A percentile compares a stretch with the other conserved stretches of the same genome.
These are phyloP conservation scores for Embidobia sp. DNA, from an alignment of 2,888 invertebrate genomes.

Conservation along the genomic window DNA sequence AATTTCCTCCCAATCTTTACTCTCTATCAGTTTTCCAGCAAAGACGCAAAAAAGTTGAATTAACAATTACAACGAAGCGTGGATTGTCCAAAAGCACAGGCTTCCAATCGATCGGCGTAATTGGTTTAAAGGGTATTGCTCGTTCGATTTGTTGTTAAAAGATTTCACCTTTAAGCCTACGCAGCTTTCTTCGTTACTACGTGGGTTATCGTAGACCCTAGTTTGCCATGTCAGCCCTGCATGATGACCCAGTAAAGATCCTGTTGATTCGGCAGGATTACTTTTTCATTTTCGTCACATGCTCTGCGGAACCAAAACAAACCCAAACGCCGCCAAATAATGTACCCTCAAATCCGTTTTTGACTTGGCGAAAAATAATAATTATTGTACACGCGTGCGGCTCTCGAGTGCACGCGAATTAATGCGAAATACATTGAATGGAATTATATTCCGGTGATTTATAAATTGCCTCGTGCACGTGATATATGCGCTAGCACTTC, in stretches of 20 bases:
- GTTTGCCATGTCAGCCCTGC: slow-evolving; percentile 64
- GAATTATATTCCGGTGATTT: slow-evolving; percentile 44
- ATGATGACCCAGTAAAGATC: slow-evolving; percentile 64
- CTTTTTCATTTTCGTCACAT: slow-evolving; percentile 54
- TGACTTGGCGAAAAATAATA: no score
- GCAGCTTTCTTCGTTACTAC: slow-evolving; percentile 60
- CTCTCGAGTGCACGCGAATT: neutral
- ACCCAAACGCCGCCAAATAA: no score
- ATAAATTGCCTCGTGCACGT: slow-evolving; percentile 40
- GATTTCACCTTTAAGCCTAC: slow-evolving; percentile 63
- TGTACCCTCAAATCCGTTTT: no score
- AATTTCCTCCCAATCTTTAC: no score
- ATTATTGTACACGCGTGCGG: no score
- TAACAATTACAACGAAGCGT: no score
- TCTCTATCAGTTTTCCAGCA: no score
- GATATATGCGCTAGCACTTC: slow-evolving; percentile 40
- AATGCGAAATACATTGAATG: slow-evolving; percentile 7
- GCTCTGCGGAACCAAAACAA: slow-evolving; percentile 47
- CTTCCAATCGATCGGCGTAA: slow-evolving; percentile 2
- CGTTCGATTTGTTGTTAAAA: slow-evolving; percentile 46
- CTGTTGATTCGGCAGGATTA: slow-evolving; percentile 65
- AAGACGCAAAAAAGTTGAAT: no score
- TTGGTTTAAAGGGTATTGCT: slow-evolving; percentile 31
- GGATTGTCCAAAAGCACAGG: no score
- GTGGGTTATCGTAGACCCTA: slow-evolving; percentile 63